A percentile compares a stretch with the other conserved stretches of the same genome.
phyloP scores from a whole-genome alignment of 2,797 vertebrate genomes.

The Phalanger gymnotis region DNA sequence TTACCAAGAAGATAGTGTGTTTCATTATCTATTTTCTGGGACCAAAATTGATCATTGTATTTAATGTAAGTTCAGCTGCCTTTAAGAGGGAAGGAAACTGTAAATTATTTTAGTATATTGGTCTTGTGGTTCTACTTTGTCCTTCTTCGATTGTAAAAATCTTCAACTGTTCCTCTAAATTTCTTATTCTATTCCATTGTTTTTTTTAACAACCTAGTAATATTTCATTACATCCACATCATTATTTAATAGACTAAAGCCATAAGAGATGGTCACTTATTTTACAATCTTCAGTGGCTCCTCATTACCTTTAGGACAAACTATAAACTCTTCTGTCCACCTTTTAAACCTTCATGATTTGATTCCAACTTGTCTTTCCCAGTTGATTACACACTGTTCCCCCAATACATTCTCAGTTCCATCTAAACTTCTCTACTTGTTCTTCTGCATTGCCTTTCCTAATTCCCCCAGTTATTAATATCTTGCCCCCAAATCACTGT shows the following conservation, averaged over 20 bases:
- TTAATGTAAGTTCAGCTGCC: background rate
- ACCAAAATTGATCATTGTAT: background rate
- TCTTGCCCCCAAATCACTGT: background rate
- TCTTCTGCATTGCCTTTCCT: background rate
- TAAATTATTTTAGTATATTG: background rate
- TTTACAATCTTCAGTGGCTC: background rate
- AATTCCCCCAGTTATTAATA: background rate
- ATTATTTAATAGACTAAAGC: background rate
- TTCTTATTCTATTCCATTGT: background rate
- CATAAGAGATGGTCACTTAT: background rate
- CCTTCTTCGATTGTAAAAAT: background rate
- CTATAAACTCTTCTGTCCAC: background rate
- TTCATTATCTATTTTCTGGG: background rate
- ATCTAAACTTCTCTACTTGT: background rate
- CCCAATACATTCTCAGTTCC: background rate
- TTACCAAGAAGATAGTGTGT: background rate
- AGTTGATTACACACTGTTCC: background rate
- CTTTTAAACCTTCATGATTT: background rate
- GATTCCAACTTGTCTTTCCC: background rate
- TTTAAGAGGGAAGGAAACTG: background rate
- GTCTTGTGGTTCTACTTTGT: background rate
- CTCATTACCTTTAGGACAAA: background rate
- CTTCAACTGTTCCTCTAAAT: background rate
- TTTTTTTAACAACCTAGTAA: background rate
- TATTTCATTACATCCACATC: background rate